Evolutionary conservation across 2,113 vertebrate genomes (phyloP).

Genomic region (Picathartes gymnocephalus): DNA sequence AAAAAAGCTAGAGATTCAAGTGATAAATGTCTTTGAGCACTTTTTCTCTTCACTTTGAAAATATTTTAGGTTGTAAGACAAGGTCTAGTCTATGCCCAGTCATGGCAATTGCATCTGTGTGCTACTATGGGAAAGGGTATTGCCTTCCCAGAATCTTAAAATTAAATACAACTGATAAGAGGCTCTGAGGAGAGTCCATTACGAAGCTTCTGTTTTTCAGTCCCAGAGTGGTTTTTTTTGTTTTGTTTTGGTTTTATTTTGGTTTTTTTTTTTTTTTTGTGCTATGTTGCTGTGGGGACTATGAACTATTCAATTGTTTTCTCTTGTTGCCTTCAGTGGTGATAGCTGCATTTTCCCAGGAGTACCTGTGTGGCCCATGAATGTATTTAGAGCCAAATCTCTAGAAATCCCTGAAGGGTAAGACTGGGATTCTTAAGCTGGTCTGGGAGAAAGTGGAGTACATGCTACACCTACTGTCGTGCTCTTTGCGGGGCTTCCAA

Average conservation of each 20-base stretch:
- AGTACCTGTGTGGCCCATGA: not conserved
- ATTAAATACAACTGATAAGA: not conserved
- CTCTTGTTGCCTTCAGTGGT: not conserved
- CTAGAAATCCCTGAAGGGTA: not conserved
- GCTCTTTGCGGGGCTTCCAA: not conserved
- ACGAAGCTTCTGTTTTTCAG: not conserved
- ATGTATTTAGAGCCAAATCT: not conserved
- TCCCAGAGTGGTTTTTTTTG: too few relatives aligned
- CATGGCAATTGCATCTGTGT: not conserved
- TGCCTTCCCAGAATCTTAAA: not conserved
- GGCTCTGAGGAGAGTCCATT: not conserved
- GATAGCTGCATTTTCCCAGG: not conserved
- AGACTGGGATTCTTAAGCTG: not conserved
- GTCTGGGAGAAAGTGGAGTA: not conserved
- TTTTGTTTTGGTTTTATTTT: not conserved
- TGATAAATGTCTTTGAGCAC: not conserved
- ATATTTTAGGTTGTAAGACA: not conserved
- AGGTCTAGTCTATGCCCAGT: not conserved
- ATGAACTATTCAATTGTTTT: not conserved
- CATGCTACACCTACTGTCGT: not conserved
- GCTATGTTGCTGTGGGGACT: not conserved
- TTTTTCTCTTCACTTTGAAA: not conserved
- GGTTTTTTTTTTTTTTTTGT: not conserved
- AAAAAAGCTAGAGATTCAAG: not conserved
- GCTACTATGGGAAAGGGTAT: not conserved